phyloP scores from a whole-genome alignment of 2,797 vertebrate genomes.

The Falco berigora region DNA sequence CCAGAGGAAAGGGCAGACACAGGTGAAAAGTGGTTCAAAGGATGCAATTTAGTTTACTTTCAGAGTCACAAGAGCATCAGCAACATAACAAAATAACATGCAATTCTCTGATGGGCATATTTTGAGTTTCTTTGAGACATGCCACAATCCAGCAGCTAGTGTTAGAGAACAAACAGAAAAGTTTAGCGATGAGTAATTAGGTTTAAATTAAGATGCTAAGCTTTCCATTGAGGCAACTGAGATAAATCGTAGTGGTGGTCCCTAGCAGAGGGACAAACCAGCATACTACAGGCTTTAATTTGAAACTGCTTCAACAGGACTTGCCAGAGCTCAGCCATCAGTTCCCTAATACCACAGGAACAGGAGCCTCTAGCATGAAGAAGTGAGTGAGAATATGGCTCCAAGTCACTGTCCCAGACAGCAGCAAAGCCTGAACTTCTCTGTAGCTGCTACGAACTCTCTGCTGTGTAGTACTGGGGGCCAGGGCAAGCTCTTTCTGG shows the following conservation, averaged over 20 bases:
- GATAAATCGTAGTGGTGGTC: neutral
- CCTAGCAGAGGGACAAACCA: neutral
- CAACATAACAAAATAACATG: neutral
- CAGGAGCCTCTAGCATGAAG: neutral
- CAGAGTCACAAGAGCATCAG: neutral
- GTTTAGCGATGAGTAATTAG: neutral
- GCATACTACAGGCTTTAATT: neutral
- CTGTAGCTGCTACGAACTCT: neutral
- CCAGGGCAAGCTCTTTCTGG: neutral
- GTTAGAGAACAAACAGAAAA: neutral
- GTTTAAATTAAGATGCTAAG: neutral
- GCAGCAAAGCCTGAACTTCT: neutral
- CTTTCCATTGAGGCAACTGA: neutral
- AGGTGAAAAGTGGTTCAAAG: neutral
- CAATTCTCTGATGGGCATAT: neutral
- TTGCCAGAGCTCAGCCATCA: neutral
- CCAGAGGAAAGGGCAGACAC: neutral
- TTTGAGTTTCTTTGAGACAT: neutral
- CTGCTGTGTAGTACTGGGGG: neutral
- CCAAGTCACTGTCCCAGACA: neutral
- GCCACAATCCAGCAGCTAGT: neutral
- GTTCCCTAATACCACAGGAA: neutral
- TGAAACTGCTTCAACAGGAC: neutral
- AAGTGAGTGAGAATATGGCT: neutral
- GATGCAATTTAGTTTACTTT: neutral